Conservation (phyloP, 2,888 invertebrate genomes). For the Ichneumoninae sp. region DNA sequence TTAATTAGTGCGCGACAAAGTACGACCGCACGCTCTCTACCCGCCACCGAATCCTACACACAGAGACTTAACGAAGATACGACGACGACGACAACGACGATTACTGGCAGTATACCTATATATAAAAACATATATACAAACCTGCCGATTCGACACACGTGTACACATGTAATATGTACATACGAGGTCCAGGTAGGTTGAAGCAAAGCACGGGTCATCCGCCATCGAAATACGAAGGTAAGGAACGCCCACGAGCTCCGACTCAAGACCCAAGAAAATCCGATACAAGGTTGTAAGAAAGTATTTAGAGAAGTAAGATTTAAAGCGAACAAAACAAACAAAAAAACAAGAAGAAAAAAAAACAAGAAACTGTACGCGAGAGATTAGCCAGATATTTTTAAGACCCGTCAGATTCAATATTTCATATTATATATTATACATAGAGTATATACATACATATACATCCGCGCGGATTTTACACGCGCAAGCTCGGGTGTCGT, state of each 20-base stretch:
- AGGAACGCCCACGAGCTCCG: background rate
- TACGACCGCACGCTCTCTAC: slow-evolving; percentile 31
- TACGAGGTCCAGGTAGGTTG: slow-evolving; percentile 47
- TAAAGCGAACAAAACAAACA: background rate
- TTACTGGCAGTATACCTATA: slow-evolving; percentile 5
- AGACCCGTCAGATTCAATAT: slow-evolving; percentile 82
- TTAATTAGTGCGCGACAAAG: slow-evolving; percentile 28
- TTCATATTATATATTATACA: slow-evolving; percentile 77
- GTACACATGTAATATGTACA: slow-evolving; percentile 46
- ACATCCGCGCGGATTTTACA: background rate
- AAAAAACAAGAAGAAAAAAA: background rate
- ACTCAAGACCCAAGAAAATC: slow-evolving; percentile 64
- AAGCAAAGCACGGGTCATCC: slow-evolving; percentile 23
- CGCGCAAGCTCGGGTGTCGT: background rate
- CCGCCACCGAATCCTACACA: slow-evolving; percentile 30
- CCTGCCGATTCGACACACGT: slow-evolving; percentile 26
- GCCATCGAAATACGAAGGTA: slow-evolving; percentile 26
- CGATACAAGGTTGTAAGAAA: slow-evolving; percentile 84
- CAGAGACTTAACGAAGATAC: slow-evolving; percentile 30
- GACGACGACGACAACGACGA: slow-evolving; percentile 25
- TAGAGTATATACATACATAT: slow-evolving; percentile 39
- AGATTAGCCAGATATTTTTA: slow-evolving; percentile 82
- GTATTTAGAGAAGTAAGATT: slow-evolving; percentile 80
- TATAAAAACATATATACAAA: background rate
- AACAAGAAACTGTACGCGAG: slow-evolving; percentile 70